A percentile compares a stretch with the other conserved stretches of the same genome.
These are phyloP conservation scores for Rhea americana DNA, from an alignment of 2,113 vertebrate species.

Conservation along the genomic window DNA sequence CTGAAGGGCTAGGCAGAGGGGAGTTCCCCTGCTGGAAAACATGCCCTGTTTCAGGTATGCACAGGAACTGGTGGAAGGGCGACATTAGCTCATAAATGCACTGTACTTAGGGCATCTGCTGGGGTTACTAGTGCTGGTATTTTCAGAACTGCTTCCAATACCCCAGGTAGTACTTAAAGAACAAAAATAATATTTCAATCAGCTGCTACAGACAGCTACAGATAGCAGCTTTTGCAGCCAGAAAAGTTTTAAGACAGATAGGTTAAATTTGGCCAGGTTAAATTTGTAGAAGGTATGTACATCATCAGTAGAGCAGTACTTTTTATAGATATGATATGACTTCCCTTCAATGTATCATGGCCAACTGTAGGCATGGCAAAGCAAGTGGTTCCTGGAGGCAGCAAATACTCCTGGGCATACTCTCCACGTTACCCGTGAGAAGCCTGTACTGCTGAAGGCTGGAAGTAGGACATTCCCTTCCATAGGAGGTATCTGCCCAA, in stretches of 20 bases:
- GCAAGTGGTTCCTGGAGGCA: neutral
- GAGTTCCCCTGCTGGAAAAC: constrained; percentile 53
- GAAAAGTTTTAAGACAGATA: constrained; percentile 44
- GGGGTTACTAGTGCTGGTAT: constrained; percentile 30
- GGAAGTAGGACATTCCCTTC: neutral
- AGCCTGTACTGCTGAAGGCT: neutral
- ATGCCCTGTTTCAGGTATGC: constrained; percentile 48
- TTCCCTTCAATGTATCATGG: neutral
- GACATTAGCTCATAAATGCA: constrained; percentile 15
- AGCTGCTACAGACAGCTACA: constrained; percentile 36
- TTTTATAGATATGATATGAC: neutral
- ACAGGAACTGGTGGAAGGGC: constrained; percentile 20
- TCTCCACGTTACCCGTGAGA: neutral
- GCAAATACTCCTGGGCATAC: neutral
- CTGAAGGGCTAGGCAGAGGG: constrained; percentile 41
- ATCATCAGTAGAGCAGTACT: neutral
- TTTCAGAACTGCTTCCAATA: constrained; percentile 65
- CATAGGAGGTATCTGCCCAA: neutral
- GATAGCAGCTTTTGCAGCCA: constrained; percentile 38
- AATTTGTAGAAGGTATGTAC: constrained; percentile 30
- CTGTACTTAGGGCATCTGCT: constrained; percentile 46
- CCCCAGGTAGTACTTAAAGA: constrained; percentile 15
- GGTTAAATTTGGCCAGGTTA: constrained; percentile 21
- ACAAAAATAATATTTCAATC: constrained; percentile 48
- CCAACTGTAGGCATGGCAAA: neutral